Conservation (phyloP, 2,888 invertebrate species). For the Pyrochroa serraticornis region DNA sequence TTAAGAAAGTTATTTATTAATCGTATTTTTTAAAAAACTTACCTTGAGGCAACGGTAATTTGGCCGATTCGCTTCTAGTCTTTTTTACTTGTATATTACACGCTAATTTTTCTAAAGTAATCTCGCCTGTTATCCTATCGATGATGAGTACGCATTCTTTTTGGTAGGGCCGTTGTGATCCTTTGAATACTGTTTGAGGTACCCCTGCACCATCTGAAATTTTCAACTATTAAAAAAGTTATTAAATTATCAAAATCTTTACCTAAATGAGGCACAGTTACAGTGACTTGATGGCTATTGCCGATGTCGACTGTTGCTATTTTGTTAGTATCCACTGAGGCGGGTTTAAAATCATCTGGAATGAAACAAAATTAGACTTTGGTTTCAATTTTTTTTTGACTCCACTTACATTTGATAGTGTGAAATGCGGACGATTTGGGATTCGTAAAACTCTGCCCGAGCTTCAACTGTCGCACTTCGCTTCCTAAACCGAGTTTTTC, state of each 20-base stretch:
- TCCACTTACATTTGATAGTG: constrained; percentile 86
- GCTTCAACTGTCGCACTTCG: constrained; percentile 85
- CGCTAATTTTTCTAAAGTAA: constrained; percentile 89
- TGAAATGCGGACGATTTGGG: constrained; percentile 83
- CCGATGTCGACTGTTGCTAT: constrained; percentile 91
- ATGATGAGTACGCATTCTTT: constrained; percentile 96
- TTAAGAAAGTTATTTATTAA: background rate
- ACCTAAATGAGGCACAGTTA: constrained; percentile 92
- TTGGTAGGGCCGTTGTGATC: constrained; percentile 87
- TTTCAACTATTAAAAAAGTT: too few species aligned
- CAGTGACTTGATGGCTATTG: constrained; percentile 87
- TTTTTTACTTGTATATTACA: constrained; percentile 93
- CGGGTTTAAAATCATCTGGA: constrained; percentile 97
- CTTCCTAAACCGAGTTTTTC: constrained; percentile 82
- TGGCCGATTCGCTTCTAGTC: constrained; percentile 70
- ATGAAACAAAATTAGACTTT: constrained; percentile 35
- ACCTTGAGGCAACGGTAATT: too few species aligned
- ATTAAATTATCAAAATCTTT: too few species aligned
- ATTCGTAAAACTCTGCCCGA: constrained; percentile 88
- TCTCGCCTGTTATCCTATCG: constrained; percentile 90
- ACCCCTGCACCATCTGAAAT: constrained; percentile 83
- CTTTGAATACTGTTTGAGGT: constrained; percentile 92
- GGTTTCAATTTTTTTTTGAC: too few species aligned
- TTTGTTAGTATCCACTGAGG: constrained; percentile 93
- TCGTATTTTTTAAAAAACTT: background rate